Conservation (phyloP, 2,113 vertebrate genomes). For the Chlamydotis undulata region DNA sequence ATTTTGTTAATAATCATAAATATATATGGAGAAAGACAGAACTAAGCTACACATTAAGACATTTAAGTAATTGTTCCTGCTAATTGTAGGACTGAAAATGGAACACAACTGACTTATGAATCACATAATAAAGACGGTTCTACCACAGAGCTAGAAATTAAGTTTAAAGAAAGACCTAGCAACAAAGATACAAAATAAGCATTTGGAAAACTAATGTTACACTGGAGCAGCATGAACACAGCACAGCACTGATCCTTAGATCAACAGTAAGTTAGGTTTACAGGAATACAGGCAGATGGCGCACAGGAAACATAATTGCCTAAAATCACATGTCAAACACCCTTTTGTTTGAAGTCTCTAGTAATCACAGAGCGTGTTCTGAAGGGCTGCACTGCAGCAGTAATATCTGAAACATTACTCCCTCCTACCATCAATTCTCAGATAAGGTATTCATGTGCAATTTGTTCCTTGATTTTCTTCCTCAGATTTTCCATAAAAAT, state of each 20-base stretch:
- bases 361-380: neutral
- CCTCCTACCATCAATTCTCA: neutral
- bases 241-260: neutral
- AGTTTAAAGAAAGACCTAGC: neutral
- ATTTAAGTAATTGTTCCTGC: neutral
- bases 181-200: neutral
- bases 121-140: neutral
- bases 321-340: neutral
- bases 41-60: neutral
- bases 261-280: neutral
- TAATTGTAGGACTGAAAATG: neutral
- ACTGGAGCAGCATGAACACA: neutral
- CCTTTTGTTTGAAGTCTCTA: slow-evolving; percentile 9
- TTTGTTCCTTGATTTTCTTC: neutral
- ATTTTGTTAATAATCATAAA: neutral
- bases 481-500: neutral
- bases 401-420: neutral
- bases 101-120: neutral
- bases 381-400: slow-evolving; percentile 14
- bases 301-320: neutral
- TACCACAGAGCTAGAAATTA: neutral
- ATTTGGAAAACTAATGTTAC: neutral
- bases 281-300: neutral
- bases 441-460: neutral
- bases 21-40: neutral